Conservation (phyloP, 2,888 invertebrate genomes). For the Dolichomitus sp. region DNA sequence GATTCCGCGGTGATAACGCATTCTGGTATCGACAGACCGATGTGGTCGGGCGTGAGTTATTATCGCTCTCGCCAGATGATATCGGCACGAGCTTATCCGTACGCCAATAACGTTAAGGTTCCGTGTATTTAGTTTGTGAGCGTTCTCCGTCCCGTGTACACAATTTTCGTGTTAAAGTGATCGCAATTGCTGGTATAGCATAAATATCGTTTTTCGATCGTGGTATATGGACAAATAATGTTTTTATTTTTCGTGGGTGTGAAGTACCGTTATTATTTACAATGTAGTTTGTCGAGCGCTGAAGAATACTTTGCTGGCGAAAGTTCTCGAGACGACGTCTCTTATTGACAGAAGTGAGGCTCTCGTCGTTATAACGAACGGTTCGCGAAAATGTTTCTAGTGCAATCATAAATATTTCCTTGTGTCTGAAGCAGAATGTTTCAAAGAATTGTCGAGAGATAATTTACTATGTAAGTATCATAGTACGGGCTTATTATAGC, state of each 20-base stretch:
- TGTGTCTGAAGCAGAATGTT: constrained; percentile 26
- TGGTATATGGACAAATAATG: too few relatives aligned
- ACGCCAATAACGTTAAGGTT: constrained; percentile 20
- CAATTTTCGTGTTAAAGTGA: neutral
- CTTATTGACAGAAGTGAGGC: neutral
- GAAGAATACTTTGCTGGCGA: neutral
- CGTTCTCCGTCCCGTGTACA: constrained; percentile 3
- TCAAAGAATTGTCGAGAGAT: constrained; percentile 17
- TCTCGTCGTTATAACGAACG: constrained; percentile 8
- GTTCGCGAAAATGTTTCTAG: neutral
- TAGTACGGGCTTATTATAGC: constrained; percentile 3
- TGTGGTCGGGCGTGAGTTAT: constrained; percentile 35
- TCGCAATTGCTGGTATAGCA: neutral
- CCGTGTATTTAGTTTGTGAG: constrained; percentile 35
- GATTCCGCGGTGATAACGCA: constrained; percentile 45
- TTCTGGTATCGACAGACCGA: constrained; percentile 37
- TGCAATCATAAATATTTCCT: constrained; percentile 1
- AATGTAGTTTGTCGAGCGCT: neutral
- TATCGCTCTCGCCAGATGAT: constrained; percentile 28
- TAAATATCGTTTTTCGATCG: neutral
- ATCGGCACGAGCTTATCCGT: constrained; percentile 17
- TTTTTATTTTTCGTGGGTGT: neutral
- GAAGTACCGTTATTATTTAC: neutral
- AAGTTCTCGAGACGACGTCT: neutral
- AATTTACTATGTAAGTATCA: constrained; percentile 21